Conservation (phyloP, 2,797 vertebrate genomes). For the Gymnothorax reevesii region DNA sequence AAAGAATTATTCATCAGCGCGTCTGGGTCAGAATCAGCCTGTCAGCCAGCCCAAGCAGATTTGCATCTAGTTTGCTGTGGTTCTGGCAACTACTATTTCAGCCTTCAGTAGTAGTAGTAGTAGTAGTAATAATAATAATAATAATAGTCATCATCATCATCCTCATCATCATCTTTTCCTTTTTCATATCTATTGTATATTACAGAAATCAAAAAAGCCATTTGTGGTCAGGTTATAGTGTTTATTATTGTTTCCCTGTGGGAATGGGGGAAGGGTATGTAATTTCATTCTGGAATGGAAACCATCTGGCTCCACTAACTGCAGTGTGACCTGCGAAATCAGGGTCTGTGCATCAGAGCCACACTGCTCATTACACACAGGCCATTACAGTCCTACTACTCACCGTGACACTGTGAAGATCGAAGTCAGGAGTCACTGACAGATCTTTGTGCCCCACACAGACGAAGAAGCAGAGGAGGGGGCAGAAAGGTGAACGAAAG, state of each 20-base stretch:
- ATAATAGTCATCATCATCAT: neutral
- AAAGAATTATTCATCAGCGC: neutral
- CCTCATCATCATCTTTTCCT: neutral
- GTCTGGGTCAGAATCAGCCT: neutral
- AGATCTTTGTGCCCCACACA: neutral
- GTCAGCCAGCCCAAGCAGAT: neutral
- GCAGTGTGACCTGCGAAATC: neutral
- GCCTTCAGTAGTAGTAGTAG: neutral
- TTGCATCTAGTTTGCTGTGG: neutral
- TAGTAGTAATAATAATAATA: neutral
- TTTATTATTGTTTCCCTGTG: neutral
- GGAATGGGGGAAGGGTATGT: neutral
- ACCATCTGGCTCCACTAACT: slow-evolving; percentile 17
- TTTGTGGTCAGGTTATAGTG: neutral
- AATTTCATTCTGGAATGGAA: neutral
- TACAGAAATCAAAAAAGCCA: neutral
- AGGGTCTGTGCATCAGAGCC: neutral
- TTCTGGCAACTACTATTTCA: neutral
- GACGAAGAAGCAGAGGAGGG: neutral
- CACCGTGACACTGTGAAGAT: neutral
- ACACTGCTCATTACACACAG: neutral
- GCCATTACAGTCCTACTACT: neutral
- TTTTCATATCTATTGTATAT: neutral
- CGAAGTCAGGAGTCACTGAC: too few relatives aligned
- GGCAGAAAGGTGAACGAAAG: neutral